Conservation (phyloP, 2,113 vertebrate species). For the Phasianus colchicus region DNA sequence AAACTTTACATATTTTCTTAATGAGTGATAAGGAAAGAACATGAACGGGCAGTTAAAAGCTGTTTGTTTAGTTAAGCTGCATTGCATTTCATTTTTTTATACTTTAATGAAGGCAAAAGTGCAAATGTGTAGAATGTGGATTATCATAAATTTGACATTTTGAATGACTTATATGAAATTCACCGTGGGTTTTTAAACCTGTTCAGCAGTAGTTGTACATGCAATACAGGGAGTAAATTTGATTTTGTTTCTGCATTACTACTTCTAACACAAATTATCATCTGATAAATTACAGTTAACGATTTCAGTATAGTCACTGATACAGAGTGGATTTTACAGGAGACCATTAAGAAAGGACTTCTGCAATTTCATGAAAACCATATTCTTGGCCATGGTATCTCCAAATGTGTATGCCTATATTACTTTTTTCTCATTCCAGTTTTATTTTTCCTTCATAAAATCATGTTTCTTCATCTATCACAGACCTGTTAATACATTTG, state of each 20-base stretch:
- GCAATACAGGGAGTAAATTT: neutral
- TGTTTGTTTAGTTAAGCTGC: neutral
- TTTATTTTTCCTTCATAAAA: neutral
- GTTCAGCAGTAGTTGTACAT: neutral
- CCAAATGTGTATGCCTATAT: neutral
- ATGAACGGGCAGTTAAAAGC: neutral
- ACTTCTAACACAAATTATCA: neutral
- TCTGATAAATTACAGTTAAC: neutral
- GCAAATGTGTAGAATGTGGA: neutral
- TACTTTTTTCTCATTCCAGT: neutral
- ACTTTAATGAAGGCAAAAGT: neutral
- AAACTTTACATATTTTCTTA: neutral
- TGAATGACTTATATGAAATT: neutral
- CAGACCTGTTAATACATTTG: neutral
- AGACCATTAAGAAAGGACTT: neutral
- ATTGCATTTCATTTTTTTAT: neutral
- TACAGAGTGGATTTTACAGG: neutral
- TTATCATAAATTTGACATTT: neutral
- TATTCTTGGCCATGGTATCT: neutral
- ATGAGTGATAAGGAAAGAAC: neutral
- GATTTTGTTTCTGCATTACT: neutral
- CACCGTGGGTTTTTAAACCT: neutral
- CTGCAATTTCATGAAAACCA: neutral
- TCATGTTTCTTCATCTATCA: neutral
- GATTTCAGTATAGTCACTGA: neutral